phyloP scores from a whole-genome alignment of 2,797 vertebrate species.

The Aldrovandia affinis region DNA sequence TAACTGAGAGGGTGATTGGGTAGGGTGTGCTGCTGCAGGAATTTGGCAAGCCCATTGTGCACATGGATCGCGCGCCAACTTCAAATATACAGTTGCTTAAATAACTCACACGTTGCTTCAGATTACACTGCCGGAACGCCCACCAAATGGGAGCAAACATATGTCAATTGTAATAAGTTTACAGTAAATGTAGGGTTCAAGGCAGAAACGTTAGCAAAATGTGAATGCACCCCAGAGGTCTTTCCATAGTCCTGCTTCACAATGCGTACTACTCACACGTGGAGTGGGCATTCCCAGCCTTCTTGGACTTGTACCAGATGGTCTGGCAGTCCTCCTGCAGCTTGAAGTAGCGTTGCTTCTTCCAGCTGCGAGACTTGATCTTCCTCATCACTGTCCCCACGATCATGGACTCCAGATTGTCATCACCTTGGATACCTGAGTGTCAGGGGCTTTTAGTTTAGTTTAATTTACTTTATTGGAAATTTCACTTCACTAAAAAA shows the following conservation, averaged over 20 bases:
- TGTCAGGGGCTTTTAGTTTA: background rate
- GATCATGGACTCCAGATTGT: constrained; percentile 83
- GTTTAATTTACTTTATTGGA: no score
- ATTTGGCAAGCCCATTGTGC: background rate
- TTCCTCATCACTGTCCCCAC: constrained; percentile 84
- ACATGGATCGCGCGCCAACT: background rate
- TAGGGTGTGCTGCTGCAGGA: background rate
- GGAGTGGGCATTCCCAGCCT: constrained; percentile 80
- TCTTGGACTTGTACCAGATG: constrained; percentile 90
- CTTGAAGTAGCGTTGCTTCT: constrained; percentile 86
- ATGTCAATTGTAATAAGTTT: background rate
- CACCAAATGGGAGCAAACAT: background rate
- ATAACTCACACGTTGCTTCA: background rate
- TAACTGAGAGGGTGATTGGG: background rate
- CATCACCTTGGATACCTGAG: constrained; percentile 79
- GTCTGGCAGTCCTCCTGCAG: constrained; percentile 90
- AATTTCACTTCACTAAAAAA: no score
- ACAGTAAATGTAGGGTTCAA: background rate
- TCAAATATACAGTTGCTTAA: background rate
- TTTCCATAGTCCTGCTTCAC: background rate
- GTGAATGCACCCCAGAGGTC: background rate
- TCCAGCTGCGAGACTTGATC: constrained; percentile 90
- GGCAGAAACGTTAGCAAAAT: background rate
- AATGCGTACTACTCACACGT: constrained; percentile 81
- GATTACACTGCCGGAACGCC: no score